Evolutionary conservation across 2,113 vertebrate genomes (phyloP).

Genomic region (Anarrhichthys ocellatus): DNA sequence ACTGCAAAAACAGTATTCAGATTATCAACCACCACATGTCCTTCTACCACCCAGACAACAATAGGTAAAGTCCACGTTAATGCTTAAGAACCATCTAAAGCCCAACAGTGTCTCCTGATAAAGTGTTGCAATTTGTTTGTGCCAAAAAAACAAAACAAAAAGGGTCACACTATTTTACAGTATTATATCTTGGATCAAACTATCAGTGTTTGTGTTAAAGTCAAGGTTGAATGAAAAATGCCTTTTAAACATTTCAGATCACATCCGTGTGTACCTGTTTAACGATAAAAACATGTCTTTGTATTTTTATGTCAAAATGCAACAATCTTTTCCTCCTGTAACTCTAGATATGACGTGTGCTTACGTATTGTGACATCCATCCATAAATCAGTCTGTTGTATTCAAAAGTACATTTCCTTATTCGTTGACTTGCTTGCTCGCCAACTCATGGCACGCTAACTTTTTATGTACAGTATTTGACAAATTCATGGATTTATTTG

Average conservation of each 20-base stretch:
- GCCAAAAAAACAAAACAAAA: background rate
- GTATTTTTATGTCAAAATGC: background rate
- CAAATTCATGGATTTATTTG: background rate
- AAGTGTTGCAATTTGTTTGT: background rate
- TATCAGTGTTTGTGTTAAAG: background rate
- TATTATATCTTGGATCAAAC: background rate
- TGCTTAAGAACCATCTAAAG: background rate
- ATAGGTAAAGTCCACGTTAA: conserved; percentile 26
- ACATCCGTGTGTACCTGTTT: too few relatives aligned
- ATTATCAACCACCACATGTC: background rate
- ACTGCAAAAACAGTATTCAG: too few relatives aligned
- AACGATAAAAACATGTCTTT: too few relatives aligned
- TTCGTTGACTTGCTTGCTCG: background rate
- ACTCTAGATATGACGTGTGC: background rate
- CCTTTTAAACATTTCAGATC: too few relatives aligned
- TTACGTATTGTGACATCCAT: background rate
- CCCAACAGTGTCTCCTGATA: background rate
- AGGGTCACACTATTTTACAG: background rate
- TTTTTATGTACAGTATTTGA: background rate
- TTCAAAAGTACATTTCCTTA: background rate
- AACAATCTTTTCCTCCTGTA: background rate
- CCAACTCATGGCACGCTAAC: background rate
- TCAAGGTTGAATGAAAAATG: too few relatives aligned
- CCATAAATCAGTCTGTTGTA: background rate
- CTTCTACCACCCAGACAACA: background rate